phyloP scores from a whole-genome alignment of 2,888 invertebrate species.

The Cheilosia scutellata region DNA sequence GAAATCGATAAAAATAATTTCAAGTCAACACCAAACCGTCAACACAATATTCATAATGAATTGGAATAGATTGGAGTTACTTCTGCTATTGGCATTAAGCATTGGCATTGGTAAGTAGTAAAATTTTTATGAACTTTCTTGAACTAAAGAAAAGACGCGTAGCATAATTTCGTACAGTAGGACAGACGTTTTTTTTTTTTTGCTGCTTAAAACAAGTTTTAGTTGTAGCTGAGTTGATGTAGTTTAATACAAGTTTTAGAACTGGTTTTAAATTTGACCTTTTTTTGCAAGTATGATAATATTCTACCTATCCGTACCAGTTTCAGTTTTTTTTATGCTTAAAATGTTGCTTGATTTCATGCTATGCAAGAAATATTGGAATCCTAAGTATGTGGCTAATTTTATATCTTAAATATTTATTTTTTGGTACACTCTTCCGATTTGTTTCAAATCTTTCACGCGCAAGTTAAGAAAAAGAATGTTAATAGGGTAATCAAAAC shows the following conservation, averaged over 20 bases:
- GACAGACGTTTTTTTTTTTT: background rate
- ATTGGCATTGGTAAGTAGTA: slow-evolving; percentile 61
- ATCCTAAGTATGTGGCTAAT: too few species aligned
- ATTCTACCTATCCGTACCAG: too few species aligned
- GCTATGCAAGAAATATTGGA: too few species aligned
- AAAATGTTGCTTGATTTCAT: too few species aligned
- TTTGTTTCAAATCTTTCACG: too few species aligned
- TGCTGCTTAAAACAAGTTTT: slow-evolving; percentile 39
- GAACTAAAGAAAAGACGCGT: background rate
- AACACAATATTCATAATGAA: slow-evolving; percentile 48
- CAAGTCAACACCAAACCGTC: background rate
- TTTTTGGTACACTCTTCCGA: too few species aligned
- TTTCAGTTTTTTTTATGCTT: too few species aligned
- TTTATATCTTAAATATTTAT: too few species aligned
- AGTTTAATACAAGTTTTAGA: background rate
- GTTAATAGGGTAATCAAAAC: too few species aligned
- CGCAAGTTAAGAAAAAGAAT: too few species aligned
- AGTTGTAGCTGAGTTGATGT: background rate
- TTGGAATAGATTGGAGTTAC: slow-evolving; percentile 50
- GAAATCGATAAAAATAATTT: slow-evolving; percentile 50
- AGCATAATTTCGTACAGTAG: background rate
- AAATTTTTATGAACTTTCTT: background rate
- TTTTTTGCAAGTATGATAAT: too few species aligned
- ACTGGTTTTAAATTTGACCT: background rate
- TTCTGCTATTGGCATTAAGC: slow-evolving; percentile 51